These are phyloP conservation scores for Watsonalla cultraria DNA, from an alignment of 2,888 invertebrate genomes.

Conservation along the genomic window DNA sequence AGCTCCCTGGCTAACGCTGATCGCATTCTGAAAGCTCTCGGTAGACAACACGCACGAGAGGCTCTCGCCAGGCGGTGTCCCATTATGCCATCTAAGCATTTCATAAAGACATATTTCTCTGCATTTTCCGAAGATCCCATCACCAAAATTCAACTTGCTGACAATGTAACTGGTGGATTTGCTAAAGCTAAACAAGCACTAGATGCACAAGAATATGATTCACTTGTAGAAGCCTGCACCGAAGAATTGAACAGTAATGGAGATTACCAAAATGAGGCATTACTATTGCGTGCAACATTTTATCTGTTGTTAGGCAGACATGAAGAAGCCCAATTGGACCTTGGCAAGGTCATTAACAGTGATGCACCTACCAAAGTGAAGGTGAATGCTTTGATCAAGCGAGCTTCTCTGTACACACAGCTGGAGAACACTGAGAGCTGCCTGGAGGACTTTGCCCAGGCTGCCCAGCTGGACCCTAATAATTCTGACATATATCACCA, in stretches of 20 bases:
- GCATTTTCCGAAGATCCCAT: conserved; percentile 94
- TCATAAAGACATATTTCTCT: conserved; percentile 91
- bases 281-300: conserved; percentile 91
- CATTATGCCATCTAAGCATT: conserved; percentile 90
- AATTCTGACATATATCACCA: conserved; percentile 96
- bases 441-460: conserved; percentile 87
- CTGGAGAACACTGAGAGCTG: conserved; percentile 85
- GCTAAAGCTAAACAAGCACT: conserved; percentile 84
- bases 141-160: conserved; percentile 70
- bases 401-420: conserved; percentile 91
- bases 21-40: conserved; percentile 90
- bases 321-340: conserved; percentile 84
- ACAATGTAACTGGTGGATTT: conserved; percentile 79
- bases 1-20: conserved; percentile 91
- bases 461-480: conserved; percentile 86
- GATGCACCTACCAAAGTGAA: conserved; percentile 81
- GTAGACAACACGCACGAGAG: conserved; percentile 85
- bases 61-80: conserved; percentile 83
- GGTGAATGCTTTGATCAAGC: conserved; percentile 92
- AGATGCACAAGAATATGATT: conserved; percentile 85
- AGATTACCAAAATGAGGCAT: conserved; percentile 82
- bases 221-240: conserved; percentile 87
- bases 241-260: conserved; percentile 85
- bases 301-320: conserved; percentile 88
- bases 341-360: conserved; percentile 83